Conservation (phyloP, 2,888 invertebrate genomes). For the Boloria selene region DNA sequence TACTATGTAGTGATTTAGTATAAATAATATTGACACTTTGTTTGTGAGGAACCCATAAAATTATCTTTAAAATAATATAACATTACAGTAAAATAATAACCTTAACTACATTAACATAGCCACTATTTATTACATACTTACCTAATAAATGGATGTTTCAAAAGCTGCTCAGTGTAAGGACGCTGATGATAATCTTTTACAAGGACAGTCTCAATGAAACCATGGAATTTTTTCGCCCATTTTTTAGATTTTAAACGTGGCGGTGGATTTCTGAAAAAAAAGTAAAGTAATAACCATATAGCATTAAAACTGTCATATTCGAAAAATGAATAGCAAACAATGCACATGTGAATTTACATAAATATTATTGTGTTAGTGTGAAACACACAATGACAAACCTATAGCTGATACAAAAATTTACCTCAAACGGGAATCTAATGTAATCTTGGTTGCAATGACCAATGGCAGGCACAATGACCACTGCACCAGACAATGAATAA, state of each 20-base stretch:
- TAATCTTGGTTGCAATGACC: no score
- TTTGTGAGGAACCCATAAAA: no score
- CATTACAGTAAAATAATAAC: no score
- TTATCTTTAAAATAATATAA: no score
- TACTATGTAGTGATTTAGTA: no score
- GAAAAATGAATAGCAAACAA: not conserved
- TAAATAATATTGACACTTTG: no score
- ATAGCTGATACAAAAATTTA: no score
- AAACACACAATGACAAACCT: no score
- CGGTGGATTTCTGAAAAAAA: constrained; percentile 90
- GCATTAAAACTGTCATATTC: no score
- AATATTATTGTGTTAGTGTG: not conserved
- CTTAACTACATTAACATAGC: no score
- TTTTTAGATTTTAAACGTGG: constrained; percentile 98
- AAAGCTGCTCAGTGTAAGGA: constrained; percentile 98
- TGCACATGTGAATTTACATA: not conserved
- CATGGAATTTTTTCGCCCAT: constrained; percentile 98
- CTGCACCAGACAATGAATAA: not conserved
- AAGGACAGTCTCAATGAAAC: constrained; percentile 98
- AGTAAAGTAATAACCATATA: not conserved
- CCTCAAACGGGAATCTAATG: no score
- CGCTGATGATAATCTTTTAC: constrained; percentile 99
- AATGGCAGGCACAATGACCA: no score
- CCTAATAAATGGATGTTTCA: constrained; percentile 98
- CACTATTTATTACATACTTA: constrained; percentile 40